Percentiles rank a stretch among this genome's conserved stretches.
phyloP scores from a whole-genome alignment of 2,888 invertebrate species.

The Hofmannophila pseudospretella region DNA sequence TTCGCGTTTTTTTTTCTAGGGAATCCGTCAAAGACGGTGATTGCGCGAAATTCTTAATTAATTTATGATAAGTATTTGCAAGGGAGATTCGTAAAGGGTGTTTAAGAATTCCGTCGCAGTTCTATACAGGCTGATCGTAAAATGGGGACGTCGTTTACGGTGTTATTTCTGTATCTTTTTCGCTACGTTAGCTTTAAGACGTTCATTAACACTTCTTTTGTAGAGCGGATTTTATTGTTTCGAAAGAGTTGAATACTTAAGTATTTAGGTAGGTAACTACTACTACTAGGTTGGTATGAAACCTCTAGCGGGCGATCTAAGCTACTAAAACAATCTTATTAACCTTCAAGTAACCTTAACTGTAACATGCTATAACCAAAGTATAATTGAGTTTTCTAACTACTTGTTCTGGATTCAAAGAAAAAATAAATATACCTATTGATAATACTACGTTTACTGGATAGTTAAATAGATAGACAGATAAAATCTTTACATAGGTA shows the following conservation, averaged over 20 bases:
- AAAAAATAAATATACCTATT: too few relatives aligned
- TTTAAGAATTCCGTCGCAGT: slow-evolving; percentile 40
- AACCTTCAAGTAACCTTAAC: too few relatives aligned
- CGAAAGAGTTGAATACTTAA: slow-evolving; percentile 32
- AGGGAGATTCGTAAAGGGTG: slow-evolving; percentile 49
- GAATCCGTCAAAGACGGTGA: slow-evolving; percentile 64
- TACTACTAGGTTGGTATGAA: too few relatives aligned
- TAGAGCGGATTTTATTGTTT: slow-evolving; percentile 11
- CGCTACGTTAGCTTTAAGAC: slow-evolving; percentile 55
- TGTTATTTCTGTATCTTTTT: slow-evolving; percentile 45
- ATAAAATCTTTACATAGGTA: too few relatives aligned
- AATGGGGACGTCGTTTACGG: slow-evolving; percentile 34
- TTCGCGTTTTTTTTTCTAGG: slow-evolving; percentile 40
- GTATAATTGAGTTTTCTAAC: too few relatives aligned
- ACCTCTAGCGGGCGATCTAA: too few relatives aligned
- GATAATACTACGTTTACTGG: too few relatives aligned
- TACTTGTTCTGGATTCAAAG: too few relatives aligned
- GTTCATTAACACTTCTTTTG: slow-evolving; percentile 30
- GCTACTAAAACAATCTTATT: too few relatives aligned
- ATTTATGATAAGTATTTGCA: slow-evolving; percentile 67
- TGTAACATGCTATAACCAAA: too few relatives aligned
- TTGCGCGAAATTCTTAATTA: slow-evolving; percentile 69
- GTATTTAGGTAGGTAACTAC: too few relatives aligned
- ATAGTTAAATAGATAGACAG: too few relatives aligned
- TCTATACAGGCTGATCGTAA: slow-evolving; percentile 38